phyloP scores from a whole-genome alignment of 2,888 invertebrate species.

The Troides oblongomaculatus region DNA sequence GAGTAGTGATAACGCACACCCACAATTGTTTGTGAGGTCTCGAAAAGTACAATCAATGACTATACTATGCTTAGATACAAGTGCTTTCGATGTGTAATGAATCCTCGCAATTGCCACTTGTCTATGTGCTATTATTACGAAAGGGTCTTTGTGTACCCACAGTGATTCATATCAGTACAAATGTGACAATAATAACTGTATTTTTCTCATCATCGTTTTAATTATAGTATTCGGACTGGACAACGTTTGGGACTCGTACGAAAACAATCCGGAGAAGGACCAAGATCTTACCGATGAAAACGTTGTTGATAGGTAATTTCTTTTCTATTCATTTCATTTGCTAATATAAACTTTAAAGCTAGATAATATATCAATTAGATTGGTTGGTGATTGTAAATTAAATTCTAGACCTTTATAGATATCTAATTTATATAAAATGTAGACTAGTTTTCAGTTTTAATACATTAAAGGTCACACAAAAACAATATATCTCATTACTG shows the following conservation, averaged over 20 bases:
- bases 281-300: conserved; percentile 64
- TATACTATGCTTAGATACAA: conserved; percentile 28
- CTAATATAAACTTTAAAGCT: background rate
- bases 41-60: conserved; percentile 27
- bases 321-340: background rate
- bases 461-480: background rate
- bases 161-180: conserved; percentile 10
- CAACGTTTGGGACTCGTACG: conserved; percentile 73
- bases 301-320: conserved; percentile 61
- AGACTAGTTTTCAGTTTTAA: background rate
- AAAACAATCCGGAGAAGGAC: conserved; percentile 62
- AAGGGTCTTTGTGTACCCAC: conserved; percentile 27
- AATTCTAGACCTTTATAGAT: background rate
- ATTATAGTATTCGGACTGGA: conserved; percentile 69
- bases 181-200: background rate
- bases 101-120: conserved; percentile 30
- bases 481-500: conserved; percentile 22
- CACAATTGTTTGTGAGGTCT: conserved; percentile 21
- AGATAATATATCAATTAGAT: background rate
- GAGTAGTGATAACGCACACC: conserved; percentile 1
- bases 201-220: conserved; percentile 21
- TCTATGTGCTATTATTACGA: conserved; percentile 32
- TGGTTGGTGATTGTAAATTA: background rate
- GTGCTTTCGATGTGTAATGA: conserved; percentile 32
- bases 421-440: background rate